Conservation (phyloP, 2,888 invertebrate species). For the Smittia aterrima region DNA sequence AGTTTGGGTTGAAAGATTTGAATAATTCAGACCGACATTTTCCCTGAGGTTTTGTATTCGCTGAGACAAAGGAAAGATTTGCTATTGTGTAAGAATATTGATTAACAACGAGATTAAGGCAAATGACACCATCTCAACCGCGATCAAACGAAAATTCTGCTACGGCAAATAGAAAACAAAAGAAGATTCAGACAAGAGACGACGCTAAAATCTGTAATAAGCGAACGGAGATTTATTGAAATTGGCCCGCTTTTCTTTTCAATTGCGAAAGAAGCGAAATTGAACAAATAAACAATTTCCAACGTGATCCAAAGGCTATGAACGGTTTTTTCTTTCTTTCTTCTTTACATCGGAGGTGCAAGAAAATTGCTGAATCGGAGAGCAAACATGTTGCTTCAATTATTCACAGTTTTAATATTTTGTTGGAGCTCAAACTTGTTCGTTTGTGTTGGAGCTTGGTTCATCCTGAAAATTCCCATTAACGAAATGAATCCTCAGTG, state of each 20-base stretch:
- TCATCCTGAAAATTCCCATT: neutral
- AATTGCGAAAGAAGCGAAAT: neutral
- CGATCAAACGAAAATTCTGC: neutral
- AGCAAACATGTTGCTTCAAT: neutral
- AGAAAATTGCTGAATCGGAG: neutral
- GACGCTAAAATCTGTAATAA: slow-evolving; percentile 24
- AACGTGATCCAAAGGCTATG: neutral
- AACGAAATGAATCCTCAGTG: neutral
- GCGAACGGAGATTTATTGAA: slow-evolving; percentile 21
- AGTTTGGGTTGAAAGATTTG: no score
- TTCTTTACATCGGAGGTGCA: neutral
- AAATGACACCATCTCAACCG: neutral
- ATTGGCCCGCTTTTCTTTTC: slow-evolving; percentile 19
- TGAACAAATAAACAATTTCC: slow-evolving; percentile 22
- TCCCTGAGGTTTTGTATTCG: no score
- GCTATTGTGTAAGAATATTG: no score
- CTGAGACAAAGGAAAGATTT: no score
- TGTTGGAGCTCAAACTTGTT: neutral
- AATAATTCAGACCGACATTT: no score
- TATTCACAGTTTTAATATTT: slow-evolving; percentile 10
- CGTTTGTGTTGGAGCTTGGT: neutral
- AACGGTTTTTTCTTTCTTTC: neutral
- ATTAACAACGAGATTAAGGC: no score
- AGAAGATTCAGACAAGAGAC: slow-evolving; percentile 4
- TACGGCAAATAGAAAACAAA: neutral